Evolutionary conservation across 2,113 vertebrate species (phyloP).

Genomic region (Trogon melanurus): DNA sequence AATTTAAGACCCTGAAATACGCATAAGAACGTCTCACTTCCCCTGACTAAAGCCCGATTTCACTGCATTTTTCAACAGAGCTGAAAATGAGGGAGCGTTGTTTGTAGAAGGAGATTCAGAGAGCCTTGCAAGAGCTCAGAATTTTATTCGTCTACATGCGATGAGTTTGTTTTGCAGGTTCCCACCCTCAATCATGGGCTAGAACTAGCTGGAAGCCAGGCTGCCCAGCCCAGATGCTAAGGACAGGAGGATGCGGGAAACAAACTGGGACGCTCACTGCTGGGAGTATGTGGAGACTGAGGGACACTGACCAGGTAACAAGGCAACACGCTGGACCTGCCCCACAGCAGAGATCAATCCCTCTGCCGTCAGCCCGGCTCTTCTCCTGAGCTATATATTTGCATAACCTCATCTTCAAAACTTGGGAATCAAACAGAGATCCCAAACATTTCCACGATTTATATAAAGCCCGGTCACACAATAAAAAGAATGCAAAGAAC

Average conservation of each 20-base stretch:
- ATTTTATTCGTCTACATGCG: neutral
- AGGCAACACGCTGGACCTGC: neutral
- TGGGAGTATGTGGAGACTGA: neutral
- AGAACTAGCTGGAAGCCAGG: neutral
- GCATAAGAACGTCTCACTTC: neutral
- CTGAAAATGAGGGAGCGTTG: neutral
- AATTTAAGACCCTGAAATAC: neutral
- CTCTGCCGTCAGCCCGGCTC: neutral
- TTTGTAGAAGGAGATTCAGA: neutral
- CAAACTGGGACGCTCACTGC: accelerated
- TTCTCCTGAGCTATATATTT: neutral
- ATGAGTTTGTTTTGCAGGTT: neutral
- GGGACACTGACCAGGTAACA: neutral
- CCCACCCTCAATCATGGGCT: neutral
- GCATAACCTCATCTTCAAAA: neutral
- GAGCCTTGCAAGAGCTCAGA: neutral
- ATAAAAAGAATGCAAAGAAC: neutral
- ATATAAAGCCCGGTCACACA: neutral
- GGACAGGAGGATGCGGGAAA: neutral
- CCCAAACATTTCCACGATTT: neutral
- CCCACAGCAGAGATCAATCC: neutral
- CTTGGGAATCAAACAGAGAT: neutral
- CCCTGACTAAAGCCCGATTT: neutral
- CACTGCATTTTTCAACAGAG: neutral
- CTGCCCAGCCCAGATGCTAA: neutral